phyloP scores from a whole-genome alignment of 2,113 vertebrate genomes.

The Grammatotria lemairii region DNA sequence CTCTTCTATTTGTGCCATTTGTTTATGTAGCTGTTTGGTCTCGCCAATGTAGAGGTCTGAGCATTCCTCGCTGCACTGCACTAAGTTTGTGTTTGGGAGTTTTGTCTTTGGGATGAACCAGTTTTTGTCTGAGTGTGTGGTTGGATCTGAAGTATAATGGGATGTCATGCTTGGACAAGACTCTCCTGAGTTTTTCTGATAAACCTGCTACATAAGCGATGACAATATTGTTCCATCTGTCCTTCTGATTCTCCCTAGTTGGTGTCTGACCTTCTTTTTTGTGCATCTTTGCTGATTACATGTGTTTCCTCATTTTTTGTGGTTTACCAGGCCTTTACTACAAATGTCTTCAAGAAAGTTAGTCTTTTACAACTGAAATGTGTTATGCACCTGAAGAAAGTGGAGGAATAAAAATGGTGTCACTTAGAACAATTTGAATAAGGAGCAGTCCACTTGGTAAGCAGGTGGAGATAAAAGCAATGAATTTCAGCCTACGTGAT shows the following conservation, averaged over 20 bases:
- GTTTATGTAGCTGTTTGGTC: neutral
- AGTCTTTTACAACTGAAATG: neutral
- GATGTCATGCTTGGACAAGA: neutral
- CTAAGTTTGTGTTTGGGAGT: neutral
- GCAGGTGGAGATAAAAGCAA: neutral
- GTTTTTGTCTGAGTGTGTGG: neutral
- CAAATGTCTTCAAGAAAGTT: neutral
- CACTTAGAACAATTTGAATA: neutral
- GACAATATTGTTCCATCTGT: neutral
- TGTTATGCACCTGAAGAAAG: neutral
- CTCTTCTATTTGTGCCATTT: neutral
- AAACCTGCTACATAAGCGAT: neutral
- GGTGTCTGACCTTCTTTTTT: neutral
- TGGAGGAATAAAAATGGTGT: neutral
- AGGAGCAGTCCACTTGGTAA: neutral
- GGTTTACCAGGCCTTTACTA: neutral
- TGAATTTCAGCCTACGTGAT: neutral
- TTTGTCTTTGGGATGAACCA: neutral
- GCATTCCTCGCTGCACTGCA: neutral
- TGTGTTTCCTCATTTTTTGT: neutral
- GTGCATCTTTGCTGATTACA: neutral
- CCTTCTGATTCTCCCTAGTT: neutral
- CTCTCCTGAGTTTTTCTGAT: neutral
- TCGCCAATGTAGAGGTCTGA: neutral
- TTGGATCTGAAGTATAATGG: neutral